A percentile compares a stretch with the other conserved stretches of the same genome.
phyloP scores from a whole-genome alignment of 2,888 invertebrate species.

The Erynnis tages region DNA sequence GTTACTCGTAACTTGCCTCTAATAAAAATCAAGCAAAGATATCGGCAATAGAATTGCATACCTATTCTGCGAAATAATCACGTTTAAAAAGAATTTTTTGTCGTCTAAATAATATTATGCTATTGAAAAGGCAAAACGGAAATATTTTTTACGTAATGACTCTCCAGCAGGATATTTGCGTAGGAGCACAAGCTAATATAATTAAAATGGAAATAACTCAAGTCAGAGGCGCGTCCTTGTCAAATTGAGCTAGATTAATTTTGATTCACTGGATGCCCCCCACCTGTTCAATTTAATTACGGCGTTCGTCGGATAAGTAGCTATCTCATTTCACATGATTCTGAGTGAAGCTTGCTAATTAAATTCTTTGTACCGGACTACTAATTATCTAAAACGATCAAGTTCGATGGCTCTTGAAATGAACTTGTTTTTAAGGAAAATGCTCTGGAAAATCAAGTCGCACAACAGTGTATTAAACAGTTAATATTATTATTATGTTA shows the following conservation, averaged over 20 bases:
- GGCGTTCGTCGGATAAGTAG: slow-evolving; percentile 63
- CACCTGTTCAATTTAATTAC: slow-evolving; percentile 78
- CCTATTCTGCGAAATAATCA: too few relatives aligned
- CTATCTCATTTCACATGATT: slow-evolving; percentile 68
- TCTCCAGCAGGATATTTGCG: not conserved
- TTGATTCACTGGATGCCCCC: slow-evolving; percentile 69
- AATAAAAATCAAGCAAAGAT: too few relatives aligned
- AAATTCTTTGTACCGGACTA: slow-evolving; percentile 53
- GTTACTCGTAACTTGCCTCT: too few relatives aligned
- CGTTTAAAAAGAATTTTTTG: too few relatives aligned
- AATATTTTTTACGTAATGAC: not conserved
- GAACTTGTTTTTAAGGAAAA: not conserved
- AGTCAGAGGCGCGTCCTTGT: slow-evolving; percentile 54
- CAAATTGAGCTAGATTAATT: slow-evolving; percentile 73
- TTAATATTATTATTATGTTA: too few relatives aligned
- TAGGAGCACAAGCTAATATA: slow-evolving; percentile 33
- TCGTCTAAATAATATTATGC: too few relatives aligned
- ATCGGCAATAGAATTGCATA: too few relatives aligned
- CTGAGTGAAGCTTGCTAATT: slow-evolving; percentile 52
- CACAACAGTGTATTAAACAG: too few relatives aligned
- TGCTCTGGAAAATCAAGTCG: too few relatives aligned
- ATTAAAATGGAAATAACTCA: slow-evolving; percentile 61
- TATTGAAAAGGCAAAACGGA: too few relatives aligned
- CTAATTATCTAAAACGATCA: slow-evolving; percentile 37
- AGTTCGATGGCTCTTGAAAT: not conserved